These are phyloP conservation scores for Dermochelys coriacea DNA, from an alignment of 2,797 vertebrate species.

Conservation along the genomic window DNA sequence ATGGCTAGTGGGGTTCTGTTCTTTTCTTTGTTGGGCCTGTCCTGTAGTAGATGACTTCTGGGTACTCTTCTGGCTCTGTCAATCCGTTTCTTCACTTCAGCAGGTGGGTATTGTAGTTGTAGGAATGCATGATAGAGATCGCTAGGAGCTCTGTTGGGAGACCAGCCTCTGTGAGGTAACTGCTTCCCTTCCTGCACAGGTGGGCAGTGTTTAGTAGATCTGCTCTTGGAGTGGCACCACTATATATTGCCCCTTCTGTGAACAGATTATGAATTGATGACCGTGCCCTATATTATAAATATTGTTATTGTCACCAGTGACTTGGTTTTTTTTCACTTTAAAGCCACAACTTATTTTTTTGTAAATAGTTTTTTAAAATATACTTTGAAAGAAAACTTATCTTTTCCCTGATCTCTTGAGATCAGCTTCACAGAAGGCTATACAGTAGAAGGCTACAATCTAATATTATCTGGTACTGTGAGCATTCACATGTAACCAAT, in stretches of 20 bases:
- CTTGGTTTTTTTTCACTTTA: not conserved
- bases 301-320: not conserved
- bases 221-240: not conserved
- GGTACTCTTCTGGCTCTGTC: too few relatives aligned
- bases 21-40: too few relatives aligned
- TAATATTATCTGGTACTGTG: conserved; percentile 2
- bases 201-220: not conserved
- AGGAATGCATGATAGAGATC: too few relatives aligned
- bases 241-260: not conserved
- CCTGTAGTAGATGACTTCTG: too few relatives aligned
- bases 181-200: not conserved
- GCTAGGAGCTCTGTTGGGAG: not conserved
- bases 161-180: not conserved
- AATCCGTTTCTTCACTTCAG: too few relatives aligned
- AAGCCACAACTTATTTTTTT: not conserved
- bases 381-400: not conserved
- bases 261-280: not conserved
- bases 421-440: not conserved
- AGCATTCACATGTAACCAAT: conserved; percentile 6
- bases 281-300: not conserved
- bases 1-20: too few relatives aligned
- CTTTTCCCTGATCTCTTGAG: not conserved
- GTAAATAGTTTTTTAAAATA: not conserved
- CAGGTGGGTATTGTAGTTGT: too few relatives aligned
- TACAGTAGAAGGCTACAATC: not conserved